These are phyloP conservation scores for Trachymyrmex cornetzi DNA, from an alignment of 1,140 invertebrate genomes.

Conservation along the genomic window DNA sequence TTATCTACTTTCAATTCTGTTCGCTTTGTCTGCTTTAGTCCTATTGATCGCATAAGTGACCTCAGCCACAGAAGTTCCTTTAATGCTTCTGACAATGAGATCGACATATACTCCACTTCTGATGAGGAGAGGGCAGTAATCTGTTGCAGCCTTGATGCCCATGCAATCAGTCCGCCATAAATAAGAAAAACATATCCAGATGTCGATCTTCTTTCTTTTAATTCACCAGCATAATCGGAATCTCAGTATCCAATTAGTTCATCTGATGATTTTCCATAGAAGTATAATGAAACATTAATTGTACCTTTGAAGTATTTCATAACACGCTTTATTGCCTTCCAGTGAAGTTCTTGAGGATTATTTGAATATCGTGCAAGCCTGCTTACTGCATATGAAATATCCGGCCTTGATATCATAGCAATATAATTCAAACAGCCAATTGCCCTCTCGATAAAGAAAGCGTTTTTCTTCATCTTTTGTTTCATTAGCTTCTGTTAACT, in stretches of 20 bases:
- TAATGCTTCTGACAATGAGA: conserved; percentile 18
- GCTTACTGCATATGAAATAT: conserved; percentile 7
- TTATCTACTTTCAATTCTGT: conserved; percentile 13
- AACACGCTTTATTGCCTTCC: conserved; percentile 34
- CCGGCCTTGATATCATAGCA: conserved; percentile 13
- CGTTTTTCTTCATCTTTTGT: neutral
- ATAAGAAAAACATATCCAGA: conserved; percentile 35
- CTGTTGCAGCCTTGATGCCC: conserved; percentile 15
- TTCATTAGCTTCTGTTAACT: neutral
- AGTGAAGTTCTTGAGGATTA: conserved; percentile 10
- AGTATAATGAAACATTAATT: neutral
- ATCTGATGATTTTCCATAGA: neutral
- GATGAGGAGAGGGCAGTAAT: conserved; percentile 3
- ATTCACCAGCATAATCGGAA: conserved; percentile 43
- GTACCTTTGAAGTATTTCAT: conserved; percentile 32
- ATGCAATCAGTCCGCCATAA: neutral
- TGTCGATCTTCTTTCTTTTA: neutral
- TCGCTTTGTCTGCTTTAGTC: neutral
- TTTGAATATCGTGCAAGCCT: conserved; percentile 7
- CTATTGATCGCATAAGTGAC: neutral
- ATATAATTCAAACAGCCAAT: neutral
- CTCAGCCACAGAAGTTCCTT: conserved; percentile 34
- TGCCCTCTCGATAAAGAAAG: conserved; percentile 25
- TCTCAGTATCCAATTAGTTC: conserved; percentile 5
- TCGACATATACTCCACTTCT: conserved; percentile 34